Percentiles rank a stretch among this genome's conserved stretches.
Conservation (phyloP, 37 sponge, comb jelly and placozoan genomes). For the Diacarnus erythraeanus region DNA sequence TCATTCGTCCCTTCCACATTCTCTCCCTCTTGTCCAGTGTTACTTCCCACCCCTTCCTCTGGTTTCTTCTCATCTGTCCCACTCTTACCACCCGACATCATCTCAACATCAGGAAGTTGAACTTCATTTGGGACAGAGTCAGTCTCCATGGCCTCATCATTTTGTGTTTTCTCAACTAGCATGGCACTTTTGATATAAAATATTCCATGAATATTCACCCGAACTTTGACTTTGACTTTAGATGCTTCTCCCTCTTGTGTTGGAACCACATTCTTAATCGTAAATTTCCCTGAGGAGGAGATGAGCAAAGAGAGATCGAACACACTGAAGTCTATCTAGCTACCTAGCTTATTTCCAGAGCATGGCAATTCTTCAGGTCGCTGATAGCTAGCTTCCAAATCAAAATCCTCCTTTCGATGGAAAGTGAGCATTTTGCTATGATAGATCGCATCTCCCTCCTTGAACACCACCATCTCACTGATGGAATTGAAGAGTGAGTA, state of each 20-base stretch:
- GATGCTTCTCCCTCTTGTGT: constrained; percentile 77
- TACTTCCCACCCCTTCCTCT: not conserved
- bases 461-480: constrained; percentile 90
- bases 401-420: constrained; percentile 79
- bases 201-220: constrained; percentile 88
- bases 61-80: not conserved
- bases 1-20: not conserved
- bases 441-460: constrained; percentile 62
- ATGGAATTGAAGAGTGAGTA: not conserved
- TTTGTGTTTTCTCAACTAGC: constrained; percentile 61
- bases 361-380: not conserved
- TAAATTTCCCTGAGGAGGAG: constrained; percentile 60
- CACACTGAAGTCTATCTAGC: not conserved
- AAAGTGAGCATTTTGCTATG: constrained; percentile 90
- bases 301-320: not conserved
- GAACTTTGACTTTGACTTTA: constrained; percentile 94
- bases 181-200: constrained; percentile 75
- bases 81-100: too few species aligned
- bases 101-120: constrained; percentile 1
- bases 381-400: constrained; percentile 66
- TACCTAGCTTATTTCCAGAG: not conserved
- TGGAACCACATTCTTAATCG: constrained; percentile 77
- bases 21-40: not conserved
- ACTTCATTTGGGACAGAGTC: constrained; percentile 9
- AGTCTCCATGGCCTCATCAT: constrained; percentile 4